A percentile compares a stretch with the other conserved stretches of the same genome.
Evolutionary conservation across 2,797 vertebrate genomes (phyloP).

Genomic region (Neopelma chrysocephalum): DNA sequence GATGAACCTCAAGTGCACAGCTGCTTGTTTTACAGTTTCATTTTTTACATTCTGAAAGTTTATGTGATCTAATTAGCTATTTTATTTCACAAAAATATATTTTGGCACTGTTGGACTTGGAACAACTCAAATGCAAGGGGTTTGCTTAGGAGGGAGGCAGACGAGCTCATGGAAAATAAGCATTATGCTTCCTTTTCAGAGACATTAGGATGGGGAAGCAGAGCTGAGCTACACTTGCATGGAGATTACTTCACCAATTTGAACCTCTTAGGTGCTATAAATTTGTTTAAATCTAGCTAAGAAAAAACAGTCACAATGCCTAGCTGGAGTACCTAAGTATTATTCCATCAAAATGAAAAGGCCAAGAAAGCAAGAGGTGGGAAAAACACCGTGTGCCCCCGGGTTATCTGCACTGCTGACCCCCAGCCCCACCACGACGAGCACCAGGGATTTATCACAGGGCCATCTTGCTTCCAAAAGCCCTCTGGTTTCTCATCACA

Average conservation of each 20-base stretch:
- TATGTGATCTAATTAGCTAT: slow-evolving; percentile 59
- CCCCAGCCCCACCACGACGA: background rate
- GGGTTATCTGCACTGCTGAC: background rate
- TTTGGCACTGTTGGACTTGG: slow-evolving; percentile 28
- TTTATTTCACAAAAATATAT: slow-evolving; percentile 59
- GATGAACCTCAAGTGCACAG: slow-evolving; percentile 55
- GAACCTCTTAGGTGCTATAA: background rate
- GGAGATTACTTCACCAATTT: background rate
- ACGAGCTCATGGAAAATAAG: background rate
- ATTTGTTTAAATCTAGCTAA: background rate
- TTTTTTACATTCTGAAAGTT: slow-evolving; percentile 61
- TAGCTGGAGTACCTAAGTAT: background rate
- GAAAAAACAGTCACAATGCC: background rate
- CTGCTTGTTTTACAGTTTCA: slow-evolving; percentile 58
- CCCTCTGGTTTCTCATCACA: background rate
- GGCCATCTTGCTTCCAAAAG: background rate
- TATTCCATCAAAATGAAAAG: background rate
- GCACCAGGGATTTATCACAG: background rate
- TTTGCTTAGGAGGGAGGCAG: background rate
- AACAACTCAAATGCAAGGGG: background rate
- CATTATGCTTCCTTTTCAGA: background rate
- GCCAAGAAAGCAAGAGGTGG: background rate
- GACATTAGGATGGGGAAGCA: background rate
- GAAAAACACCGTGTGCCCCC: fast-evolving
- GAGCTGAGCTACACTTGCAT: background rate